Evolutionary conservation across 1,140 invertebrate genomes (phyloP).

Genomic region (Physella acuta): DNA sequence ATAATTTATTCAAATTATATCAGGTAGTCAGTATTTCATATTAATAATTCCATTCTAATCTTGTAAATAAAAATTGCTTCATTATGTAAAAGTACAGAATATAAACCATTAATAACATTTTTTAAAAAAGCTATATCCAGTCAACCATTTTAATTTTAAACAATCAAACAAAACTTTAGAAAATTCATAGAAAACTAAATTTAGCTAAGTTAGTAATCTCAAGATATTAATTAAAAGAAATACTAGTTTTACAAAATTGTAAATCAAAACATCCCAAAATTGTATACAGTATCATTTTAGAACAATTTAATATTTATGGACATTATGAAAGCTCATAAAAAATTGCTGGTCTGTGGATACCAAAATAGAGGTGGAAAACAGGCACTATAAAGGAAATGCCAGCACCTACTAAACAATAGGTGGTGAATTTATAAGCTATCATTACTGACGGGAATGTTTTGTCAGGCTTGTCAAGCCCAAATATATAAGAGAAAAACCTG

Average conservation of each 20-base stretch:
- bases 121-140: too few species aligned
- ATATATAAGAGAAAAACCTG: conserved; percentile 70
- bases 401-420: conserved; percentile 61
- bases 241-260: neutral
- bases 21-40: too few species aligned
- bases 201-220: neutral
- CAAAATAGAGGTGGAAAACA: conserved; percentile 73
- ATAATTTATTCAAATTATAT: too few species aligned
- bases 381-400: conserved; percentile 75
- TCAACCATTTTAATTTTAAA: too few species aligned
- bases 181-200: neutral
- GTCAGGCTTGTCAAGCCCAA: conserved; percentile 63
- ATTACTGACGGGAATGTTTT: conserved; percentile 65
- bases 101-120: too few species aligned
- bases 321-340: conserved; percentile 69
- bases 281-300: neutral
- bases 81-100: too few species aligned
- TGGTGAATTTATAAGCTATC: conserved; percentile 77
- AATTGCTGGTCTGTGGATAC: conserved; percentile 78
- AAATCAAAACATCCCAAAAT: neutral
- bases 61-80: too few species aligned
- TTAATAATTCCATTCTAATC: too few species aligned
- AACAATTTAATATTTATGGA: neutral
- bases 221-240: neutral
- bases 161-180: too few species aligned